Percentiles rank a stretch among this genome's conserved stretches.
These are phyloP conservation scores for Pterocles gutturalis DNA, from an alignment of 2,113 vertebrate genomes.

Conservation along the genomic window DNA sequence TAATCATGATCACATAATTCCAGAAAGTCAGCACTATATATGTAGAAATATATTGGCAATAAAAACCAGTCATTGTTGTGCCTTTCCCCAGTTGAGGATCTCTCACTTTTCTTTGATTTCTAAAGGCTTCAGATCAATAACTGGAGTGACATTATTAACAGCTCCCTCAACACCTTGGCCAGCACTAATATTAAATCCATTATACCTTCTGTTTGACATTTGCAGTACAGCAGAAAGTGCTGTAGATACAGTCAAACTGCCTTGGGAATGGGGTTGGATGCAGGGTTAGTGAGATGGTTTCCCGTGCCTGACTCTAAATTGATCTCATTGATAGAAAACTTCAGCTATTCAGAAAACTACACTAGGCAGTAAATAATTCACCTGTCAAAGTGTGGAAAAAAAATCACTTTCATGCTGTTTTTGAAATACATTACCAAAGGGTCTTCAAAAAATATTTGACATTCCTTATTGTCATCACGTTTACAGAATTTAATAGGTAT, in stretches of 20 bases:
- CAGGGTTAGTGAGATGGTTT: constrained; percentile 75
- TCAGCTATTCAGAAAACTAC: constrained; percentile 57
- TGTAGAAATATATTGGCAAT: constrained; percentile 82
- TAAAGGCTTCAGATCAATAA: constrained; percentile 84
- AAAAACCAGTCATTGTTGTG: constrained; percentile 80
- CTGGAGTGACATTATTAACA: constrained; percentile 87
- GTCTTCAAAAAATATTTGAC: constrained; percentile 52
- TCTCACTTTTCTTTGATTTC: constrained; percentile 83
- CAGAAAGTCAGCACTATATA: constrained; percentile 75
- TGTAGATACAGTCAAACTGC: constrained; percentile 82
- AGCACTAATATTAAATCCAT: constrained; percentile 85
- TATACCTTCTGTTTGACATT: constrained; percentile 82
- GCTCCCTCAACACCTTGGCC: constrained; percentile 84
- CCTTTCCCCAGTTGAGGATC: constrained; percentile 77
- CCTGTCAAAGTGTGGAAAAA: constrained; percentile 10
- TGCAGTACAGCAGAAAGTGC: constrained; percentile 80
- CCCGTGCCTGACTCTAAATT: constrained; percentile 76
- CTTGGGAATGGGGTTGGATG: constrained; percentile 75
- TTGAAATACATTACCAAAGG: constrained; percentile 62
- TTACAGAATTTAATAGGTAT: constrained; percentile 62
- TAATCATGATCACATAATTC: constrained; percentile 79
- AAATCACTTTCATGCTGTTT: constrained; percentile 8
- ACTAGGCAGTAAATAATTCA: constrained; percentile 63
- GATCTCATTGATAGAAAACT: constrained; percentile 75
- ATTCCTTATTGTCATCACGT: constrained; percentile 49